Evolutionary conservation across 2,888 invertebrate genomes (phyloP), one percentile per base, ranked within the genome.

Genomic region (Ormyrus rosae): DNA sequence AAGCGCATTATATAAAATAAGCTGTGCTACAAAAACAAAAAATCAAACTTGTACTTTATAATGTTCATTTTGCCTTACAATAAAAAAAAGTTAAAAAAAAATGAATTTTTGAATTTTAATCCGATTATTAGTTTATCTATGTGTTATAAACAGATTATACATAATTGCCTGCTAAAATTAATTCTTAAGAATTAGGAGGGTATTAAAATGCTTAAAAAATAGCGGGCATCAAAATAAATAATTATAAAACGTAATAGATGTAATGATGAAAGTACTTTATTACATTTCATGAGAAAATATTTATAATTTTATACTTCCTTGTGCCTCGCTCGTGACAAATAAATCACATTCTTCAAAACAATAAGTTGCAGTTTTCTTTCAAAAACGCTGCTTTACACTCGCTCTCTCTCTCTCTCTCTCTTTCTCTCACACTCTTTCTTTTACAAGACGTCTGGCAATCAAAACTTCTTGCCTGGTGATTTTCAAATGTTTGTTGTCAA

Each of bases 221-320:
- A 19, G 19, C 19, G 19, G 19, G 19, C 19, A 19, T 19, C 1
- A 19, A 19, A 19, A 60, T 72, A 56, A 53, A 68, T 9, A 46
- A 56, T 45, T 19, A 60, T 55, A 69, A 70, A 11, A 63, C 6
- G n/a, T 51, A 2, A 11, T 56, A 34, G 71, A 64, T 10, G 51
- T 80, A 63, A 67, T 82, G 80, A 79, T 82, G 82, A 83, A 81
- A 82, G 81, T 84, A 80, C 82, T 85, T 85, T 84, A 84, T 85
- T 85, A 82, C 84, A 81, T 87, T 84, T 84, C 78, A 85, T 89
- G 87, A 88, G 88, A 89, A 89, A 89, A 89, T 89, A 88, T 88
- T 85, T 87, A 86, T 86, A 87, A 86, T 88, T 85, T 83, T 82
- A 83, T 79, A 77, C 74, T 83, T 83, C 83, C 83, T 84, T 82